Percentiles rank a stretch among this genome's conserved stretches.
Evolutionary conservation across 2,113 vertebrate genomes (phyloP).

Genomic region (Bubo bubo): DNA sequence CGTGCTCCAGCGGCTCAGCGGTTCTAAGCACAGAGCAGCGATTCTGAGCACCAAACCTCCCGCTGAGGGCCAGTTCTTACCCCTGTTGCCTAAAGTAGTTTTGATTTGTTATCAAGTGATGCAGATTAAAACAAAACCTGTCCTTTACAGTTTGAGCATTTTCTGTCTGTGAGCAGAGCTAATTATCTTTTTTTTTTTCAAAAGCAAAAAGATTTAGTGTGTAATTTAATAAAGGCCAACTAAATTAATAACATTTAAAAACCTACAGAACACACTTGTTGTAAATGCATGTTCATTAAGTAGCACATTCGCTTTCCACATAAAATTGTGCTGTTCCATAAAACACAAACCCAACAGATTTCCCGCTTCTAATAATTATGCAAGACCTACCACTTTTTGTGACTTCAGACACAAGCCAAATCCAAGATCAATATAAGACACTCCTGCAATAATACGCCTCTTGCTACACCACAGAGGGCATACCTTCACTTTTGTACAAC

Average conservation of each 20-base stretch:
- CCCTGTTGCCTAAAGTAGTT: background rate
- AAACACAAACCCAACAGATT: background rate
- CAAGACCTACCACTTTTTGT: background rate
- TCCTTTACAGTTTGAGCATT: no score
- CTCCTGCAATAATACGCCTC: accelerated
- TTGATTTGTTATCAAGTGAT: background rate
- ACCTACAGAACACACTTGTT: background rate
- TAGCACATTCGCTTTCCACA: background rate
- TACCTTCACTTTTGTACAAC: no score
- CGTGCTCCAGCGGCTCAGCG: accelerated
- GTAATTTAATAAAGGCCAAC: background rate
- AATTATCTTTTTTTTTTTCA: no score
- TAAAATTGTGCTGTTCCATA: background rate
- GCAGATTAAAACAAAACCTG: background rate
- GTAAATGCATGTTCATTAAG: no score
- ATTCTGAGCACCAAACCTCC: no score
- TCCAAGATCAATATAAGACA: background rate
- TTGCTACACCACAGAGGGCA: background rate
- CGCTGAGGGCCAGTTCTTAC: accelerated
- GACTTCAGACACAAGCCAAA: background rate
- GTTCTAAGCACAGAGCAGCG: background rate
- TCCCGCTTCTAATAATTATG: no score
- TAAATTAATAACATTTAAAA: background rate
- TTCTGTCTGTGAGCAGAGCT: background rate
- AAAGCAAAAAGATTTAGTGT: background rate